A percentile compares a stretch with the other conserved stretches of the same genome.
phyloP scores from a whole-genome alignment of 2,888 invertebrate genomes.

The Muschampia plurimacula region DNA sequence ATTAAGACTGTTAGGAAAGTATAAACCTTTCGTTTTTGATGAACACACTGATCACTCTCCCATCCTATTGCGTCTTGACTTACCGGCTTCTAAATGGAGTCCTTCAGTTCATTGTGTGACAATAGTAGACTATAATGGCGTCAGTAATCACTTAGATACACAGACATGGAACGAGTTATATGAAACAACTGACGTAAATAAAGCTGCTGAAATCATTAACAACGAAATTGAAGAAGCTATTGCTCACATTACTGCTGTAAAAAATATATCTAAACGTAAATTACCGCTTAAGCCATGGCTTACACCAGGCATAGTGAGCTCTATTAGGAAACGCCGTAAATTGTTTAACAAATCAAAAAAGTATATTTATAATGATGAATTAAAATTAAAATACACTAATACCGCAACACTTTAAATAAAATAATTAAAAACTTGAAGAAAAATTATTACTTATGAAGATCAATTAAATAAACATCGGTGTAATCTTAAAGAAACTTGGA shows the following conservation, averaged over 20 bases:
- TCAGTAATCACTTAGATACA: background rate
- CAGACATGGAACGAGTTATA: background rate
- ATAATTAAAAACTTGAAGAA: too few relatives aligned
- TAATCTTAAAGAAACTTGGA: background rate
- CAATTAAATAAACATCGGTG: too few relatives aligned
- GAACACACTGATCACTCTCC: conserved; percentile 5
- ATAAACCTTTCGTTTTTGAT: background rate
- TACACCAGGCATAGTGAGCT: background rate
- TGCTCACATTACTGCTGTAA: background rate
- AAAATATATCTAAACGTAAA: background rate
- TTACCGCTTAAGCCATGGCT: conserved; percentile 1
- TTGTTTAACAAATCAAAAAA: background rate
- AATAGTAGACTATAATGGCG: background rate
- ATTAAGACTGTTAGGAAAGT: background rate
- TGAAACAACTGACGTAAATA: background rate
- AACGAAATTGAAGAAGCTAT: background rate
- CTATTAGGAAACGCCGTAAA: background rate
- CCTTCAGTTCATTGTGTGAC: background rate
- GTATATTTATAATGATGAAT: too few relatives aligned
- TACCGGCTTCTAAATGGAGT: background rate
- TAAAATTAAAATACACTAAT: too few relatives aligned
- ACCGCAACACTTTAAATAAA: too few relatives aligned
- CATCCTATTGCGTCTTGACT: background rate
- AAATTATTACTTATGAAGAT: too few relatives aligned
- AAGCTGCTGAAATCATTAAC: background rate